Evolutionary conservation across 2,797 vertebrate species (phyloP).

Genomic region (Melanotaenia boesemani): DNA sequence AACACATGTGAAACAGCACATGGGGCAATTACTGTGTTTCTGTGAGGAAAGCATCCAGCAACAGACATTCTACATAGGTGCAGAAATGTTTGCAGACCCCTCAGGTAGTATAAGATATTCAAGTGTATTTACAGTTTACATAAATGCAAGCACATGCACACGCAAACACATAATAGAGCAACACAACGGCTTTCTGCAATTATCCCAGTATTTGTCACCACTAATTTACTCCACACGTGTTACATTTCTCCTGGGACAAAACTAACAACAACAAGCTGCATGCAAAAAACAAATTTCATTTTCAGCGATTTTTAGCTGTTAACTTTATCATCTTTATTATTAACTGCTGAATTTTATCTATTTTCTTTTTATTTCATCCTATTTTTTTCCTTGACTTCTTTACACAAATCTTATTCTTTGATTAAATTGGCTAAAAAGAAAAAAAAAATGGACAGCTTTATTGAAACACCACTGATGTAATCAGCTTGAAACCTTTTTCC

Average conservation of each 20-base stretch:
- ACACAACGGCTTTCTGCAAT: conserved; percentile 11
- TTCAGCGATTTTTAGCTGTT: too few species aligned
- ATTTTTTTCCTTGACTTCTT: neutral
- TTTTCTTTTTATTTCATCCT: neutral
- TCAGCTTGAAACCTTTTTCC: conserved; percentile 37
- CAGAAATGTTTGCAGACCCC: conserved; percentile 23
- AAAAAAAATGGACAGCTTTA: conserved; percentile 12
- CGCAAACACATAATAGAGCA: conserved; percentile 12
- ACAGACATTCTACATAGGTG: neutral
- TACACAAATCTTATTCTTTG: neutral
- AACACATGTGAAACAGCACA: conserved; percentile 62
- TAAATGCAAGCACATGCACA: conserved; percentile 17
- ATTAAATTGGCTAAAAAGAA: conserved; percentile 1
- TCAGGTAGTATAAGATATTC: neutral
- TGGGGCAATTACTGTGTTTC: conserved; percentile 25
- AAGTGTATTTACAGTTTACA: neutral
- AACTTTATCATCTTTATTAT: too few species aligned
- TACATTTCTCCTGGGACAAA: conserved; percentile 1
- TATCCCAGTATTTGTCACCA: conserved; percentile 9
- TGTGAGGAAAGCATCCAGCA: conserved; percentile 9
- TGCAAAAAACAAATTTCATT: neutral
- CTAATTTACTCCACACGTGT: conserved; percentile 10
- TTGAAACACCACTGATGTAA: conserved; percentile 36
- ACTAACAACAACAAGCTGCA: neutral
- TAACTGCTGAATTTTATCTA: neutral